Evolutionary conservation across 1,140 invertebrate species (phyloP).

Genomic region (Ceratina japonica): DNA sequence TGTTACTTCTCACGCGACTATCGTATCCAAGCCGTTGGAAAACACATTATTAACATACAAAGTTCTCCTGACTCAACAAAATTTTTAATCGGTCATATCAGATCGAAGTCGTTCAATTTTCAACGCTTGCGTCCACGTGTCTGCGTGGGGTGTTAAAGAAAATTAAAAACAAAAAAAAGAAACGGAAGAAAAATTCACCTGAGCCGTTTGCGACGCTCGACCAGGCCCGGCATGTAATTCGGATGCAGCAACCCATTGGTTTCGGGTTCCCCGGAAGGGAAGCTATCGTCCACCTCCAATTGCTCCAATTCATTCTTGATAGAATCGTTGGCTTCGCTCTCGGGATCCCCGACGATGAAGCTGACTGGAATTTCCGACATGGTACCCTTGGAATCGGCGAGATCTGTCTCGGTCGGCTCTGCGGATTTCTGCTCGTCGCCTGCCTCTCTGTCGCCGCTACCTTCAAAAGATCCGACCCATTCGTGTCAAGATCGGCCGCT

Average conservation of each 20-base stretch:
- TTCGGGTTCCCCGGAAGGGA: conserved; percentile 70
- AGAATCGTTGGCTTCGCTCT: conserved; percentile 32
- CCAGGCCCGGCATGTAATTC: conserved; percentile 74
- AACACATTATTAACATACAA: no score
- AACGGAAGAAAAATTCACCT: conserved; percentile 71
- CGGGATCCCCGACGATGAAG: conserved; percentile 78
- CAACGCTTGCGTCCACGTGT: no score
- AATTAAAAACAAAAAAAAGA: not conserved
- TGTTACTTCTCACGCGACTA: not conserved
- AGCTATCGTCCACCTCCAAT: conserved; percentile 77
- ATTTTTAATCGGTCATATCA: not conserved
- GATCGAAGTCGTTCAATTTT: not conserved
- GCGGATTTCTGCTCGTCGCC: conserved; percentile 11
- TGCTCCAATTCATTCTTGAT: conserved; percentile 62
- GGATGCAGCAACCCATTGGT: conserved; percentile 43
- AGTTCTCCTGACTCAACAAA: no score
- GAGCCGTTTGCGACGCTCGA: conserved; percentile 79
- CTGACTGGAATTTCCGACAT: conserved; percentile 76
- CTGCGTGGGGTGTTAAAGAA: not conserved
- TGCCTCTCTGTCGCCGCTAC: conserved; percentile 64
- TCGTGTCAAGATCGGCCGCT: not conserved
- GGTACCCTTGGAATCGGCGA: conserved; percentile 20
- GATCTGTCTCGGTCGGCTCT: not conserved
- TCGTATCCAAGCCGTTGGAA: no score
- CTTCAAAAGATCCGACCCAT: conserved; percentile 67